Evolutionary conservation across 1,140 invertebrate species (phyloP).

Genomic region (Globodera ellingtonae): DNA sequence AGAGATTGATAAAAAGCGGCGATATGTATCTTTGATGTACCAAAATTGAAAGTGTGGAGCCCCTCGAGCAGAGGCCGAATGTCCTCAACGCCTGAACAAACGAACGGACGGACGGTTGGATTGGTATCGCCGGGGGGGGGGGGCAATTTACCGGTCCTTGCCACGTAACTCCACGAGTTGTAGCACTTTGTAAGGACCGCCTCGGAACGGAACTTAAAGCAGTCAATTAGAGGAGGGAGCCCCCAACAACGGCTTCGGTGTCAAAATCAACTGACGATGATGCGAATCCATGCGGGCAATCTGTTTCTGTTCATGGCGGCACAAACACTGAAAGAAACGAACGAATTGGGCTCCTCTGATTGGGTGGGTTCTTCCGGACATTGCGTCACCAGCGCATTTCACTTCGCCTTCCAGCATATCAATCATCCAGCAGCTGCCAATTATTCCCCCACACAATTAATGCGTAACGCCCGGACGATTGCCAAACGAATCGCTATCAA

Average conservation of each 20-base stretch:
- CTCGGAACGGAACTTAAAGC: slow-evolving; percentile 75
- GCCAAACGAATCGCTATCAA: too few relatives aligned
- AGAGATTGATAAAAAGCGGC: too few relatives aligned
- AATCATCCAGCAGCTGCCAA: background rate
- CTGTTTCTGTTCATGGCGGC: slow-evolving; percentile 89
- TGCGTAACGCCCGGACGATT: too few relatives aligned
- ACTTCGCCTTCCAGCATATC: background rate
- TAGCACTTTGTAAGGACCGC: slow-evolving; percentile 86
- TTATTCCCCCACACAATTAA: background rate
- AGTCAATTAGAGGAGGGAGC: background rate
- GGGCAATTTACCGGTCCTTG: slow-evolving; percentile 77
- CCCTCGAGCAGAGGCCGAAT: slow-evolving; percentile 84
- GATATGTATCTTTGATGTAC: slow-evolving; percentile 85
- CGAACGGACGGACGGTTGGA: background rate
- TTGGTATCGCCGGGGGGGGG: too few relatives aligned
- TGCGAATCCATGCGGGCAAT: slow-evolving; percentile 86
- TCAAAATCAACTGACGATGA: slow-evolving; percentile 70
- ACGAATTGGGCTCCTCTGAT: background rate
- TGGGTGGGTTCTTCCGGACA: background rate
- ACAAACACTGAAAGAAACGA: slow-evolving; percentile 72
- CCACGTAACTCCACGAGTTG: slow-evolving; percentile 89
- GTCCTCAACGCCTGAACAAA: slow-evolving; percentile 84
- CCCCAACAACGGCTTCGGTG: too few relatives aligned
- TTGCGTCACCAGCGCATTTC: background rate
- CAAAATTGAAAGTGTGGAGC: slow-evolving; percentile 82